phyloP scores from a whole-genome alignment of 2,113 vertebrate species.

The Peromyscus leucopus region DNA sequence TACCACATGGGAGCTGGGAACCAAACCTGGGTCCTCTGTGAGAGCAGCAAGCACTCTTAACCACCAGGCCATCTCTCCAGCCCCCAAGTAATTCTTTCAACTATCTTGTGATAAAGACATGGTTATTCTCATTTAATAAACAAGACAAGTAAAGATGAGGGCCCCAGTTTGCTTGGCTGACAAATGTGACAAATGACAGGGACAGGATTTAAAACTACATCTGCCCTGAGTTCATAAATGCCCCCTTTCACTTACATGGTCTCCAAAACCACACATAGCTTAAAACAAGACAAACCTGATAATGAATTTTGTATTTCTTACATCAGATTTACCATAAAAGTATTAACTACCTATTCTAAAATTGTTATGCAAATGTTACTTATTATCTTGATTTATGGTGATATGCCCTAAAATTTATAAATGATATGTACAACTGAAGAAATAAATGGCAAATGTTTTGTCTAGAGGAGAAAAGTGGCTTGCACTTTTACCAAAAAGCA shows the following conservation, averaged over 20 bases:
- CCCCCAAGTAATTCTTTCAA: background rate
- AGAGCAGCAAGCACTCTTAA: background rate
- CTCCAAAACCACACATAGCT: background rate
- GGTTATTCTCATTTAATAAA: background rate
- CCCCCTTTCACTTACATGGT: background rate
- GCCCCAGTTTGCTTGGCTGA: background rate
- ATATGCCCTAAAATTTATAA: slow-evolving; percentile 1
- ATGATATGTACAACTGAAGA: background rate
- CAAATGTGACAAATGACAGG: slow-evolving; percentile 3
- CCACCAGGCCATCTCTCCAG: background rate
- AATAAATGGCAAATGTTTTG: background rate
- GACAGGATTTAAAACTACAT: background rate
- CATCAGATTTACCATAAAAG: background rate
- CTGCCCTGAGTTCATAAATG: background rate
- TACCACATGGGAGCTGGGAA: background rate
- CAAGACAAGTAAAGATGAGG: background rate
- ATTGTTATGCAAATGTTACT: slow-evolving; percentile 31
- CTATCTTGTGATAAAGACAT: background rate
- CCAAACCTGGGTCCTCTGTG: background rate
- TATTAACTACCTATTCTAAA: slow-evolving; percentile 4
- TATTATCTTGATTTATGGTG: background rate
- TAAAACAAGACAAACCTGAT: slow-evolving; percentile 1
- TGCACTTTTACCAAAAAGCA: background rate
- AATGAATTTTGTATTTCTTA: slow-evolving; percentile 8
- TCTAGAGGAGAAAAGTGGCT: background rate